These are phyloP conservation scores for Argopecten irradians DNA, from an alignment of 1,140 invertebrate genomes.

Conservation along the genomic window DNA sequence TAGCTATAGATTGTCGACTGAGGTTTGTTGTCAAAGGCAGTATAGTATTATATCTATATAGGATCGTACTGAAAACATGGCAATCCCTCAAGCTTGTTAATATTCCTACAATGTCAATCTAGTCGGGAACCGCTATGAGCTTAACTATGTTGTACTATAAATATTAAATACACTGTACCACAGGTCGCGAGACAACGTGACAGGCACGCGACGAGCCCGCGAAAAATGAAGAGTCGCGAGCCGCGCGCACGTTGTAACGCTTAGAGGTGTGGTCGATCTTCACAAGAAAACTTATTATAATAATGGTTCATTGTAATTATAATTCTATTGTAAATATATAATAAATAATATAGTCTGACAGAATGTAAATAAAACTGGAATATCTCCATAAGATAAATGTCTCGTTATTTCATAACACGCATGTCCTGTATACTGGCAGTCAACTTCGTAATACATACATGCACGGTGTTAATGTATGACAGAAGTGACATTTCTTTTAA, in stretches of 20 bases:
- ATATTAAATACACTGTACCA: neutral
- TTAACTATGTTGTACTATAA: neutral
- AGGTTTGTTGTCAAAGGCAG: neutral
- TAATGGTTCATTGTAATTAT: neutral
- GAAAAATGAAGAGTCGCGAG: neutral
- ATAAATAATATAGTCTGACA: neutral
- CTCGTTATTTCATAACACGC: neutral
- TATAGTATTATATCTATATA: neutral
- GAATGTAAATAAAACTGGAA: neutral
- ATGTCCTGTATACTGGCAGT: too few species aligned
- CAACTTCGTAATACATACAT: neutral
- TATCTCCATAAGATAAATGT: neutral
- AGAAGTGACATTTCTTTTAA: neutral
- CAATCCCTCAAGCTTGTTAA: constrained; percentile 13
- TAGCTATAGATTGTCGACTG: neutral
- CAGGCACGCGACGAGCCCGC: constrained; percentile 17
- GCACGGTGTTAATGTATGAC: neutral
- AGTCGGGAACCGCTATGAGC: neutral
- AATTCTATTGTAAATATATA: too few species aligned
- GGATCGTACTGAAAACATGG: constrained; percentile 6
- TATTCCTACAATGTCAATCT: neutral
- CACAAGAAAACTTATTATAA: neutral
- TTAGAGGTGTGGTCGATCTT: neutral
- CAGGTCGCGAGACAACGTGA: constrained; percentile 4
- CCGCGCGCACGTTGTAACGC: neutral